These are phyloP conservation scores for Syrrhaptes paradoxus DNA, from an alignment of 2,113 vertebrate genomes.

Conservation along the genomic window DNA sequence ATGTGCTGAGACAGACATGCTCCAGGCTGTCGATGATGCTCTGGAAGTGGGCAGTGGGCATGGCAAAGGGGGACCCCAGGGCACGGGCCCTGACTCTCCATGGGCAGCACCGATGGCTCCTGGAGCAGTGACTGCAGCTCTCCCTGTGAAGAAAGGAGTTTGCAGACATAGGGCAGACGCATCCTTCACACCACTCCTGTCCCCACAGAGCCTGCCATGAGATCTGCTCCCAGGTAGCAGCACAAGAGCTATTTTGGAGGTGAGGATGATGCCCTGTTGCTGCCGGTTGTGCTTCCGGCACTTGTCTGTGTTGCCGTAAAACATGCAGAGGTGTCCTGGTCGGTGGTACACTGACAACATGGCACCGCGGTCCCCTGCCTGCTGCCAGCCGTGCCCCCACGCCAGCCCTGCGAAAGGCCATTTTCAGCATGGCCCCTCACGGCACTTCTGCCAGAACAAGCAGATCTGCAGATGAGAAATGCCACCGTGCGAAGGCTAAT, in stretches of 20 bases:
- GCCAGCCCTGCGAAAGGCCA: not conserved
- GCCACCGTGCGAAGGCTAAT: fast-evolving
- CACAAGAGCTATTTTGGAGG: not conserved
- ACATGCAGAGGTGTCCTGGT: fast-evolving
- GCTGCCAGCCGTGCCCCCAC: fast-evolving
- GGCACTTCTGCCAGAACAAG: not conserved
- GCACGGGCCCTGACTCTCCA: not conserved
- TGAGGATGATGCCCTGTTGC: not conserved
- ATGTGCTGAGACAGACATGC: not conserved
- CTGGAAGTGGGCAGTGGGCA: not conserved
- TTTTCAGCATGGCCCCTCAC: not conserved
- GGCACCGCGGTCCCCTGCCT: fast-evolving
- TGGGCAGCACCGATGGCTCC: fast-evolving
- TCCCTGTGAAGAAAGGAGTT: not conserved
- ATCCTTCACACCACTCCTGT: not conserved
- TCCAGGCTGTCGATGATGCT: not conserved
- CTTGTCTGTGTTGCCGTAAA: not conserved
- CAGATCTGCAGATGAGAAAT: not conserved
- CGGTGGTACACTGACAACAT: fast-evolving
- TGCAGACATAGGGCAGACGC: fast-evolving
- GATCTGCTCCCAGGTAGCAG: not conserved
- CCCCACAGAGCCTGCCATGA: too few relatives aligned
- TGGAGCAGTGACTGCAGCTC: not conserved
- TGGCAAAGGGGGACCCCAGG: fast-evolving
- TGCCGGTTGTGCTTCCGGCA: fast-evolving